Conservation (phyloP, 2,113 vertebrate species). For the Meleagris gallopavo region DNA sequence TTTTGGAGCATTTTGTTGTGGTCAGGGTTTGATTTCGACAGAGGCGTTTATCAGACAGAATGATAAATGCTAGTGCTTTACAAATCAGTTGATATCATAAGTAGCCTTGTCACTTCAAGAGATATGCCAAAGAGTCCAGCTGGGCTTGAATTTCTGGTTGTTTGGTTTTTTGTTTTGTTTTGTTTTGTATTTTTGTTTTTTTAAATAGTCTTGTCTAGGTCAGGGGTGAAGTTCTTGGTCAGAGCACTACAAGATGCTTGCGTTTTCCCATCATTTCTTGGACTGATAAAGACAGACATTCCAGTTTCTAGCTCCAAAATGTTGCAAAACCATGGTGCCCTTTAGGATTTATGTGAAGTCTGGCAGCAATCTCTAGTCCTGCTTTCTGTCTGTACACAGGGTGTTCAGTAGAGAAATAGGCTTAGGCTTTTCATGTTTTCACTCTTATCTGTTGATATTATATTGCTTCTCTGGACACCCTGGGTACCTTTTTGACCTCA, state of each 20-base stretch:
- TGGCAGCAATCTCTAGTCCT: neutral
- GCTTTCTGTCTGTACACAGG: neutral
- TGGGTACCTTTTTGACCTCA: neutral
- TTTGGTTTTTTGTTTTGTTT: conserved; percentile 12
- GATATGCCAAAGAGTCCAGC: neutral
- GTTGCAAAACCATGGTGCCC: neutral
- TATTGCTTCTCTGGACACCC: neutral
- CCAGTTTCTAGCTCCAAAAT: neutral
- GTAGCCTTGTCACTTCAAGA: neutral
- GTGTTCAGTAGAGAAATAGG: neutral
- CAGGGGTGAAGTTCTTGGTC: neutral
- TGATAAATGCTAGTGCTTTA: neutral
- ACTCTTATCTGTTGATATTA: neutral
- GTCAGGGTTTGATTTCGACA: neutral
- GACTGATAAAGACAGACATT: neutral
- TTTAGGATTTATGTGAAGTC: neutral
- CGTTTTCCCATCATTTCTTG: neutral
- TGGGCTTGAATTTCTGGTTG: neutral
- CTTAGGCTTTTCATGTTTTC: neutral
- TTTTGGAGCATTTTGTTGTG: neutral
- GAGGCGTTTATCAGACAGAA: neutral
- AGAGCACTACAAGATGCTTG: neutral
- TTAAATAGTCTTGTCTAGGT: neutral
- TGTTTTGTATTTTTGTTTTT: neutral
- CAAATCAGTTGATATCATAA: neutral